Evolutionary conservation across 1,140 invertebrate species (phyloP), one percentile per base, ranked within the genome.

Genomic region (Sinonovacula constricta): DNA sequence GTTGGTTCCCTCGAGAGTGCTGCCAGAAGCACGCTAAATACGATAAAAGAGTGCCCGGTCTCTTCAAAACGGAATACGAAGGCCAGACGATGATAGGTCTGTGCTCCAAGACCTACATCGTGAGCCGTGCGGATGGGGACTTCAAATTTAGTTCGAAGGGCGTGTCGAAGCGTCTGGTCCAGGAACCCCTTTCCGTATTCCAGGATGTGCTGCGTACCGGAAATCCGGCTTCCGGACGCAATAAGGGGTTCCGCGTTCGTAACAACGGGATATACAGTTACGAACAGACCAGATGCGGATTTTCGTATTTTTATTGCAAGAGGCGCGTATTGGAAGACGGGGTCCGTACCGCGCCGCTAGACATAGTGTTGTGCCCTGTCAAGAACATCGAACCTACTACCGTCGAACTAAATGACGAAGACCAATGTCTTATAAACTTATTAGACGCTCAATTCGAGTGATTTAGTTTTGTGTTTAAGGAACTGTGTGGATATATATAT

Each of bases 111-210:
- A 57, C 12, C 54, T 24, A 57, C 68, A 54, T 71, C 24, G 67
- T 79, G 30, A 54, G 26, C 4, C 3, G 53, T 22, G 53, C 18
- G 5, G 53, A 5, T 3, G 18, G 24, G 12, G 59, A 62, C 1
- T 62, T 5, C 31, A 62, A 62, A 62, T 62, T 62, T 34, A 62
- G 31, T 22, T 62, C 59, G 15, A 62, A 62, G 5, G 59, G 59
- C 4, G 59, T 62, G 22, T 33, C 30, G 10, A 62, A 62, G 18
- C 28, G 59, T 1, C 18, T 34, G 31, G 28, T 62, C 5, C 18
- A 5, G 59, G 31, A 31, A 4, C 59, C 59, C 31, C 28, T 60
- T 10, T 28, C 14, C 54, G 26, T 57, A 7, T 57, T 57, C 26
- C 14, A 57, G 26, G 54, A 12, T 12, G 54, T 57, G 54, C 24